Evolutionary conservation across 2,888 invertebrate genomes (phyloP), one percentile per base, ranked within the genome.

Genomic region (Epistrophe eligans): DNA sequence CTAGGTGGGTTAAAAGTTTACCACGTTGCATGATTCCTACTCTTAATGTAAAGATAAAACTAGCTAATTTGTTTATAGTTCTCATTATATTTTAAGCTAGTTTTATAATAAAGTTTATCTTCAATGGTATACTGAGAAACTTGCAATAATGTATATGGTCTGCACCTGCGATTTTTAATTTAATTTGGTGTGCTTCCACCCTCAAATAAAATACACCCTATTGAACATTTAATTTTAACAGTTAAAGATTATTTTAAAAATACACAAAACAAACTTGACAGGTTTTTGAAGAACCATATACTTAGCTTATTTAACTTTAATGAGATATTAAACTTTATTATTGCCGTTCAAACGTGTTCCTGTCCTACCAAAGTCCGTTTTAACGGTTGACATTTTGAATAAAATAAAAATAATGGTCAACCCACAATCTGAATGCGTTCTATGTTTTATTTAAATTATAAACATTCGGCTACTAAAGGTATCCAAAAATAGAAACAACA

Each of bases 401-500:
- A 43, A 74, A 50, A 55, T 13, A 71, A 40, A 43, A 71, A 28
- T 13, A 71, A 28, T 13, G 28, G 7, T 43, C 32, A 71, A 71
- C 52, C 70, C 35, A 71, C 52, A 15, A 72, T 72, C 19, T 38
- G 60, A 50, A 62, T 55, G 50, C 43, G 38, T 64, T 64, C 17
- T 48, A 17, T 67, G 19, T 62, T 50, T 74, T 74, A 52, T 28
- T 40, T 19, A 50, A 64, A 64, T 83, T 62, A 24, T 24, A 19
- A 62, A 55, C 15, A 70, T 55, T 70, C 52, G 83, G 48, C 73
- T 17, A 74, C 28, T 55, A 50, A 79, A 73, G 32, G 38, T 45
- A 40, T 73, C 83, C 48, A 79, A 79, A 83, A 83, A 83, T 83
- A 83, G 83, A 74, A 40, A 70, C 67, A 73, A 66, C 45, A 38